phyloP scores from a whole-genome alignment of 1,140 invertebrate species.

The Neotoxoptera formosana region DNA sequence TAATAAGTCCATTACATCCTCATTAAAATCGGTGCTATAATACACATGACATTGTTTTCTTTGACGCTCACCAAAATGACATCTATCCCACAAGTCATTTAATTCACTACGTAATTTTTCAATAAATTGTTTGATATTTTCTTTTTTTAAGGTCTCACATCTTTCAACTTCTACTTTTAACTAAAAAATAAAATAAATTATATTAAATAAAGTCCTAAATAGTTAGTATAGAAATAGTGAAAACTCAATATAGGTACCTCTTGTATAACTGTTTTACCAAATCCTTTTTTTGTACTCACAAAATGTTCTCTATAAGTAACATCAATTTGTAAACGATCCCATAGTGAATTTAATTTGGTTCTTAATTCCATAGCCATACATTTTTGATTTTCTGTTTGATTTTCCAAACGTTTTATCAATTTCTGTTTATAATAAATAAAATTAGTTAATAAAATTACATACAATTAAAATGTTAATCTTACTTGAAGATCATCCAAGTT shows the following conservation, averaged over 20 bases:
- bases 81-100: constrained; percentile 58
- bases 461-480: neutral
- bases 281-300: constrained; percentile 40
- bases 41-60: constrained; percentile 46
- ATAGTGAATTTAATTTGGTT: constrained; percentile 52
- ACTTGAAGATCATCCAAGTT: constrained; percentile 54
- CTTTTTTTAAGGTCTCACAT: constrained; percentile 59
- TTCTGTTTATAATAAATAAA: constrained; percentile 49
- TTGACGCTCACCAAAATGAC: constrained; percentile 54
- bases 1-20: constrained; percentile 59
- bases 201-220: too few relatives aligned
- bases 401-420: constrained; percentile 52
- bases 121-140: constrained; percentile 58
- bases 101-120: constrained; percentile 55
- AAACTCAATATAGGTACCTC: constrained; percentile 39
- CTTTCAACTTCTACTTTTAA: constrained; percentile 52
- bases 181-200: constrained; percentile 48
- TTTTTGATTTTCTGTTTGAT: constrained; percentile 53
- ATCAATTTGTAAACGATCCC: constrained; percentile 57
- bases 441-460: neutral
- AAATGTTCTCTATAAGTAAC: constrained; percentile 55
- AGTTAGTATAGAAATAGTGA: neutral
- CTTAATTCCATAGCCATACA: constrained; percentile 41
- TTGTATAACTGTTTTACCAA: constrained; percentile 53
- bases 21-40: constrained; percentile 51